phyloP scores from a whole-genome alignment of 1,140 invertebrate species.

The Diploscapter pachys region DNA sequence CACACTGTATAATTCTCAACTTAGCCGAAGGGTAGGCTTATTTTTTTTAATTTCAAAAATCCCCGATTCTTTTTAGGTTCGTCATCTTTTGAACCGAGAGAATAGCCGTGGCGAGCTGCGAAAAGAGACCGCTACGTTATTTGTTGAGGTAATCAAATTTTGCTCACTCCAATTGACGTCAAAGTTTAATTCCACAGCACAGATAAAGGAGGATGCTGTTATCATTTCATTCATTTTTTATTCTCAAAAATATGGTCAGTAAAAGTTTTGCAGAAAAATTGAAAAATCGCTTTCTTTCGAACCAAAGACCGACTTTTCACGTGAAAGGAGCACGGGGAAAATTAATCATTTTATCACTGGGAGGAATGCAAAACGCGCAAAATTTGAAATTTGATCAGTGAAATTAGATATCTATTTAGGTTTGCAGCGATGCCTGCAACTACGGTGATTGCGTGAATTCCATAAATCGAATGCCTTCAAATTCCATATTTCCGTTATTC shows the following conservation, averaged over 20 bases:
- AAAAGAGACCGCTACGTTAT: constrained; percentile 1
- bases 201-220: no score
- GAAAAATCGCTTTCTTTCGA: neutral
- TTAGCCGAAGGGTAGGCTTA: constrained; percentile 17
- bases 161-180: neutral
- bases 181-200: neutral
- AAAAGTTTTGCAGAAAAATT: no score
- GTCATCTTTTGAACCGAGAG: constrained; percentile 12
- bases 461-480: neutral
- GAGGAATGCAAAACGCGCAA: neutral
- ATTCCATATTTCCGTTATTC: constrained; percentile 11
- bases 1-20: constrained; percentile 28
- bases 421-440: constrained; percentile 17
- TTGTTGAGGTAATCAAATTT: constrained; percentile 16
- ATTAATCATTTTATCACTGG: neutral
- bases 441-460: constrained; percentile 25
- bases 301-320: neutral
- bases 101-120: constrained; percentile 8
- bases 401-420: neutral
- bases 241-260: no score
- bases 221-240: no score
- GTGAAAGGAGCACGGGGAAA: neutral
- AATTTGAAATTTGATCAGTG: no score
- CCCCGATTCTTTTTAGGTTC: constrained; percentile 8
- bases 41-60: neutral